These are phyloP conservation scores for Chrysoperla carnea DNA, from an alignment of 1,140 invertebrate species.

Conservation along the genomic window DNA sequence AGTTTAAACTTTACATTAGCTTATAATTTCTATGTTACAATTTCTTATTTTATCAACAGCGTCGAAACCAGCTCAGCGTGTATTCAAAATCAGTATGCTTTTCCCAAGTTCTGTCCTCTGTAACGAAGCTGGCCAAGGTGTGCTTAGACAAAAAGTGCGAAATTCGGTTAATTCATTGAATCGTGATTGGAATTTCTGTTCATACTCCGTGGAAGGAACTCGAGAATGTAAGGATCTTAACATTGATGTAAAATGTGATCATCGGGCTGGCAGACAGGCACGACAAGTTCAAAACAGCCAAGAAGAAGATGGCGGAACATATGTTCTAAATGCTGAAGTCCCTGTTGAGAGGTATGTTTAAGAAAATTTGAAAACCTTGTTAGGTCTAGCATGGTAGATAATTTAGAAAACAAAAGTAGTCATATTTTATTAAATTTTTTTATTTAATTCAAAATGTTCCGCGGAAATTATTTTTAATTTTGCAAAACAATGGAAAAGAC, in stretches of 20 bases:
- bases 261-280: slow-evolving; percentile 41
- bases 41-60: slow-evolving; percentile 27
- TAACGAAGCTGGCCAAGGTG: slow-evolving; percentile 83
- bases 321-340: slow-evolving; percentile 57
- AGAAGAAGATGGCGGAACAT: slow-evolving; percentile 49
- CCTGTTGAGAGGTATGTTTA: slow-evolving; percentile 64
- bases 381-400: too few relatives aligned
- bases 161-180: slow-evolving; percentile 78
- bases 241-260: slow-evolving; percentile 80
- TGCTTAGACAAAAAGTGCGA: slow-evolving; percentile 71
- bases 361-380: not conserved
- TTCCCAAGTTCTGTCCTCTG: slow-evolving; percentile 88
- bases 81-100: slow-evolving; percentile 82
- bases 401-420: too few relatives aligned
- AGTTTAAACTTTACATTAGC: slow-evolving; percentile 14
- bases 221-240: slow-evolving; percentile 74
- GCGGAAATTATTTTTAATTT: too few relatives aligned
- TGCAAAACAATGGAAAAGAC: too few relatives aligned
- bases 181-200: slow-evolving; percentile 86
- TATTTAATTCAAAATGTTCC: too few relatives aligned
- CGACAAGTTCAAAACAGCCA: slow-evolving; percentile 36
- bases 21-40: slow-evolving; percentile 3
- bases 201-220: slow-evolving; percentile 64
- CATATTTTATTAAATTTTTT: too few relatives aligned
- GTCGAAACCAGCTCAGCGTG: slow-evolving; percentile 69